Evolutionary conservation across 2,113 vertebrate genomes (phyloP).

Genomic region (Cromileptes altivelis): DNA sequence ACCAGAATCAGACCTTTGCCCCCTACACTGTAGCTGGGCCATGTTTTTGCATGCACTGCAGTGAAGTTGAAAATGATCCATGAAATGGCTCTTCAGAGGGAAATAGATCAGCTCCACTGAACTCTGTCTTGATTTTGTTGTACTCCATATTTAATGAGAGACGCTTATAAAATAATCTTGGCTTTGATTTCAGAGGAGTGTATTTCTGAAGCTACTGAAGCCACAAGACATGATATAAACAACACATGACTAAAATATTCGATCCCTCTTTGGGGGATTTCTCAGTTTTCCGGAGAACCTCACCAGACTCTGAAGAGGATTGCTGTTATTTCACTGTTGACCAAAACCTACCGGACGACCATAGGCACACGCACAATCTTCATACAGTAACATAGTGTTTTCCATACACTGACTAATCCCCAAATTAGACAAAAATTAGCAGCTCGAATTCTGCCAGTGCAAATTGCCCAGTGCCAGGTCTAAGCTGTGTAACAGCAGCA

Average conservation of each 20-base stretch:
- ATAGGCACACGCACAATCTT: no score
- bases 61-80: constrained; percentile 27
- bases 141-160: constrained; percentile 29
- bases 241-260: constrained; percentile 16
- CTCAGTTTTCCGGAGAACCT: background rate
- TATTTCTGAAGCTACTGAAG: constrained; percentile 23
- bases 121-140: constrained; percentile 17
- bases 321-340: background rate
- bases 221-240: constrained; percentile 9
- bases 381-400: no score
- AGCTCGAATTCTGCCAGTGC: no score
- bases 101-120: constrained; percentile 20
- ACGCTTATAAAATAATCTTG: constrained; percentile 18
- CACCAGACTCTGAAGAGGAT: background rate
- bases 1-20: constrained; percentile 11
- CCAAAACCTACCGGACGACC: background rate
- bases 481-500: no score
- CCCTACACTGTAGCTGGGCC: background rate
- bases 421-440: no score
- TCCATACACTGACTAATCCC: no score
- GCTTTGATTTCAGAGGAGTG: constrained; percentile 8
- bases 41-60: constrained; percentile 20
- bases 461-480: no score
- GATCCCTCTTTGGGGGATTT: background rate
- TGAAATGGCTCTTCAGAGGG: constrained; percentile 28